These are phyloP conservation scores for Laterallus jamaicensis DNA, from an alignment of 2,113 vertebrate species.

Conservation along the genomic window DNA sequence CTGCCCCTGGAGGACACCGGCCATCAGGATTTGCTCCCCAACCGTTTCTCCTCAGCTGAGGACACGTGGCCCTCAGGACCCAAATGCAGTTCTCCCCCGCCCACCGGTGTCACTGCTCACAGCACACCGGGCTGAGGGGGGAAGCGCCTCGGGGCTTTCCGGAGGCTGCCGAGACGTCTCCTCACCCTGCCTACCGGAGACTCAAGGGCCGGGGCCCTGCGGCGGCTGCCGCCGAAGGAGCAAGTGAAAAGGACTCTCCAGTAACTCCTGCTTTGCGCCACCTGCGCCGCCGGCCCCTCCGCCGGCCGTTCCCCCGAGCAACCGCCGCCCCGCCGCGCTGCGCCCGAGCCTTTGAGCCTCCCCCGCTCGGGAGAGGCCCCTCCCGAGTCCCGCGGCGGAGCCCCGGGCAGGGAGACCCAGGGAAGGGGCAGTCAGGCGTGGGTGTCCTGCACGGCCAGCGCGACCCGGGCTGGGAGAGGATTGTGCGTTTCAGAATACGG, in stretches of 20 bases:
- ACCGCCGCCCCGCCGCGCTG: not conserved
- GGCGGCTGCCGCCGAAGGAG: not conserved
- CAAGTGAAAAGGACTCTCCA: rapidly evolving
- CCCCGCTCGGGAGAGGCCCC: rapidly evolving
- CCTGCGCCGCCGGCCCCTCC: rapidly evolving
- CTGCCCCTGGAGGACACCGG: rapidly evolving
- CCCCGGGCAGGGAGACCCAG: rapidly evolving
- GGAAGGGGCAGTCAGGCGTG: rapidly evolving
- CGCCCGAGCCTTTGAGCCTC: rapidly evolving
- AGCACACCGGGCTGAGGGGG: rapidly evolving
- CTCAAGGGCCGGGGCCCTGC: rapidly evolving
- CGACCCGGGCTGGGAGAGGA: rapidly evolving
- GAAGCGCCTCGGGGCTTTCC: rapidly evolving
- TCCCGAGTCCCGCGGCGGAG: rapidly evolving
- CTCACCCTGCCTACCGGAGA: not conserved
- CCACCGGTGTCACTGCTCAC: rapidly evolving
- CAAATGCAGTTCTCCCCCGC: rapidly evolving
- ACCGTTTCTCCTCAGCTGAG: not conserved
- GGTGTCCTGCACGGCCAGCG: not conserved
- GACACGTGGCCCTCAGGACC: not conserved
- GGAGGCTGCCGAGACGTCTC: not conserved
- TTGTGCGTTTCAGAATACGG: not conserved
- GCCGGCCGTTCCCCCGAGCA: not conserved
- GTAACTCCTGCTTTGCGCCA: not conserved
- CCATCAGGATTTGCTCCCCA: not conserved